These are phyloP conservation scores for Alitta virens DNA, from an alignment of 2,888 invertebrate genomes.

Conservation along the genomic window DNA sequence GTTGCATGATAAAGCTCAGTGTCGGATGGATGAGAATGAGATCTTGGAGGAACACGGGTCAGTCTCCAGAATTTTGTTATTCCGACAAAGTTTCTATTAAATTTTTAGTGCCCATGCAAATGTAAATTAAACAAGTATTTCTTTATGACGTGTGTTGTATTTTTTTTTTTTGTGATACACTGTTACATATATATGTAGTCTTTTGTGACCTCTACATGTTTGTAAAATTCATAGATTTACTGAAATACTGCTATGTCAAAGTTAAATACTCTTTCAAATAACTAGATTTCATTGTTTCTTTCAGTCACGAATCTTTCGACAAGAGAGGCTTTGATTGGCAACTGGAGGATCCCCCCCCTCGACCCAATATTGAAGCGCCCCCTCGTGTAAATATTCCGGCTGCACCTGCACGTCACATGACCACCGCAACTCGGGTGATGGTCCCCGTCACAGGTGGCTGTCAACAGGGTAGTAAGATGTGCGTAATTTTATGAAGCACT, in stretches of 20 bases:
- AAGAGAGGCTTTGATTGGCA: slow-evolving; percentile 16
- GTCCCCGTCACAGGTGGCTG: slow-evolving; percentile 39
- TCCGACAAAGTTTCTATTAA: no score
- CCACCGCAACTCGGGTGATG: slow-evolving; percentile 38
- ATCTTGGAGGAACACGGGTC: slow-evolving; percentile 1
- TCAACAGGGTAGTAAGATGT: slow-evolving; percentile 36
- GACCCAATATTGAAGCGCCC: slow-evolving; percentile 39
- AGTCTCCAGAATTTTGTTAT: not conserved
- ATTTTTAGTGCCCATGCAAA: no score
- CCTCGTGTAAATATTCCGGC: slow-evolving; percentile 29
- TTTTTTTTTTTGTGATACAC: not conserved
- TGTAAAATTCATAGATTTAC: no score
- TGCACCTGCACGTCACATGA: slow-evolving; percentile 35
- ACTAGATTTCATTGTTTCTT: no score
- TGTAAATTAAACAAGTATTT: no score
- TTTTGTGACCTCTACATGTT: no score
- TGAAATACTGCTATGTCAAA: no score
- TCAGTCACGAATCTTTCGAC: not conserved
- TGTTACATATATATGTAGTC: no score
- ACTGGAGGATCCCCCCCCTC: slow-evolving; percentile 34
- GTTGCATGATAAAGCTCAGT: not conserved
- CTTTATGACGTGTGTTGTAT: no score
- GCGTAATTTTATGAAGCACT: slow-evolving; percentile 10
- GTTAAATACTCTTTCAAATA: no score
- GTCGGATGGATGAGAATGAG: slow-evolving; percentile 1